Evolutionary conservation across 2,113 vertebrate genomes (phyloP).

Genomic region (Zosterops pallidus): DNA sequence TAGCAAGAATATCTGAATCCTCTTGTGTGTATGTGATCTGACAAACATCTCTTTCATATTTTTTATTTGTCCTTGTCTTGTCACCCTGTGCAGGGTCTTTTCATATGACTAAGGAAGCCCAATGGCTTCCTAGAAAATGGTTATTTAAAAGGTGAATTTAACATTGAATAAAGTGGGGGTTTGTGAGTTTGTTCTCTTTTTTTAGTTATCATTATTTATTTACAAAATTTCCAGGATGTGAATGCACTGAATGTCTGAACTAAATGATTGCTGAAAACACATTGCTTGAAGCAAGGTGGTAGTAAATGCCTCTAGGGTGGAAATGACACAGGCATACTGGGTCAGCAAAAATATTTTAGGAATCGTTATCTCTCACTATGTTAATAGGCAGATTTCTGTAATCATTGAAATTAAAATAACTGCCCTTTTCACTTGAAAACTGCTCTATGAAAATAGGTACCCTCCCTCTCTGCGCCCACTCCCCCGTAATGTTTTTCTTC

Average conservation of each 20-base stretch:
- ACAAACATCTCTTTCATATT: background rate
- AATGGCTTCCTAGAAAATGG: background rate
- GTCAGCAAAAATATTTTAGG: background rate
- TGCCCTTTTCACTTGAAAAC: background rate
- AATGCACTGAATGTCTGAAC: background rate
- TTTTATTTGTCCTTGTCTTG: background rate
- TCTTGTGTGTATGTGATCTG: background rate
- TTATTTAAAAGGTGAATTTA: background rate
- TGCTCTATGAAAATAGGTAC: background rate
- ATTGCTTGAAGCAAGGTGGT: background rate
- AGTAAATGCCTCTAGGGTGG: background rate
- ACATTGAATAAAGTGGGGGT: accelerated
- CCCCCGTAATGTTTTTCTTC: accelerated
- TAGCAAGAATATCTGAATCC: background rate
- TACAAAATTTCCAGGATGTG: background rate
- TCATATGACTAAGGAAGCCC: background rate
- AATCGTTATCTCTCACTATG: background rate
- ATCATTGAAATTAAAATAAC: background rate
- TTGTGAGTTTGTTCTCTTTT: background rate
- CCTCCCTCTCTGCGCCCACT: accelerated
- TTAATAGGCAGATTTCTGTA: background rate
- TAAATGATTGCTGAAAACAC: background rate
- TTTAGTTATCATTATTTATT: background rate
- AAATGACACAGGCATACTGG: background rate
- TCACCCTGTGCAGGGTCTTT: background rate